Percentiles rank a stretch among this genome's conserved stretches.
phyloP scores from a whole-genome alignment of 2,888 invertebrate species.

The Synergus itoensis region DNA sequence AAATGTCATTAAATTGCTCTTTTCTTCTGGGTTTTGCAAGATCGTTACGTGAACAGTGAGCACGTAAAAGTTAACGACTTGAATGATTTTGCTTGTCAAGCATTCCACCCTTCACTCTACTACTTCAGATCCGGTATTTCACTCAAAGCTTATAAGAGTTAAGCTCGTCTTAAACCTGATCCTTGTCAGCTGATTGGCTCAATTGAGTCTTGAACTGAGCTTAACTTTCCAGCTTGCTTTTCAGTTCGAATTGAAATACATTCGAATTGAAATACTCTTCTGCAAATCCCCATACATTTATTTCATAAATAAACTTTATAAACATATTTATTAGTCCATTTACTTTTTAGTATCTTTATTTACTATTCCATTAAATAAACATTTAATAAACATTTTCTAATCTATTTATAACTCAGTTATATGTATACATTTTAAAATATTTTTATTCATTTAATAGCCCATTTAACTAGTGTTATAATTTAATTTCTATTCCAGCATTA shows the following conservation, averaged over 20 bases:
- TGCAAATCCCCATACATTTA: neutral
- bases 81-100: slow-evolving; percentile 41
- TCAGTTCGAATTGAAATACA: slow-evolving; percentile 26
- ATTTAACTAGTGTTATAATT: neutral
- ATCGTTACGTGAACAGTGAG: slow-evolving; percentile 33
- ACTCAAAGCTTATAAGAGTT: slow-evolving; percentile 35
- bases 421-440: too few relatives aligned
- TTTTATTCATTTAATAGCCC: neutral
- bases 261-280: slow-evolving; percentile 32
- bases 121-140: slow-evolving; percentile 31
- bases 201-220: slow-evolving; percentile 40
- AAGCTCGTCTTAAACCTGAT: slow-evolving; percentile 32
- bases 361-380: neutral
- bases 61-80: slow-evolving; percentile 40
- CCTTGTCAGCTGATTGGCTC: slow-evolving; percentile 40
- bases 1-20: slow-evolving; percentile 40
- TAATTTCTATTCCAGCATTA: neutral
- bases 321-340: neutral
- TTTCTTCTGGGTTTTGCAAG: slow-evolving; percentile 34
- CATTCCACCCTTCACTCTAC: slow-evolving; percentile 22
- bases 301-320: slow-evolving; percentile 16
- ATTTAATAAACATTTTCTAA: too few relatives aligned
- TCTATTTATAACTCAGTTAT: too few relatives aligned
- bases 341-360: neutral
- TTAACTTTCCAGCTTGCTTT: slow-evolving; percentile 11